Evolutionary conservation across 1,140 invertebrate genomes (phyloP).

Genomic region (Lanistes nyassanus): DNA sequence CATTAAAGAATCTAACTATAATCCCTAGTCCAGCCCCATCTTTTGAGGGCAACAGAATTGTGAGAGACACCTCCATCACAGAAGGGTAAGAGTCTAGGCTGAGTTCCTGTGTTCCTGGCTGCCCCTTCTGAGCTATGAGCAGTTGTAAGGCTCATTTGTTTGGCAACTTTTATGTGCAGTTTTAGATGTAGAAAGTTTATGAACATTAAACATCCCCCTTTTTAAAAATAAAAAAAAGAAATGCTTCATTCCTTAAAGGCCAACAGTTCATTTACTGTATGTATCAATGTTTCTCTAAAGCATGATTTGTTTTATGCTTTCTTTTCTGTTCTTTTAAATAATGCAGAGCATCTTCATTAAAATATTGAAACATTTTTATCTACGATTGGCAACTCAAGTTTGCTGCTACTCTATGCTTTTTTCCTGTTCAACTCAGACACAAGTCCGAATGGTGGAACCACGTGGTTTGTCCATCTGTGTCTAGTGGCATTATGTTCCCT

Average conservation of each 20-base stretch:
- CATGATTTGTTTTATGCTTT: no score
- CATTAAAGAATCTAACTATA: constrained; percentile 17
- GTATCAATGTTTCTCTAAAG: no score
- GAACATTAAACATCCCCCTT: neutral
- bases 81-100: neutral
- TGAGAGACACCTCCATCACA: neutral
- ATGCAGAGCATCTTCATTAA: neutral
- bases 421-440: neutral
- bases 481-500: constrained; percentile 6
- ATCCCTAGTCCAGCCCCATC: constrained; percentile 11
- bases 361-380: neutral
- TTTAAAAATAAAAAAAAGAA: no score
- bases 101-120: no score
- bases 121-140: no score
- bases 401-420: neutral
- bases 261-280: no score
- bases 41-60: constrained; percentile 1
- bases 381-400: no score
- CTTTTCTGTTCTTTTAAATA: neutral
- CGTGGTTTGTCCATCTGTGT: constrained; percentile 12
- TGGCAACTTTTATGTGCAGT: neutral
- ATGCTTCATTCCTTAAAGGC: no score
- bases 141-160: neutral
- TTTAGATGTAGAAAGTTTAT: neutral
- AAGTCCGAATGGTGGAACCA: neutral